A percentile compares a stretch with the other conserved stretches of the same genome.
Conservation (phyloP, 1,140 invertebrate species). For the Drosophila nasuta region DNA sequence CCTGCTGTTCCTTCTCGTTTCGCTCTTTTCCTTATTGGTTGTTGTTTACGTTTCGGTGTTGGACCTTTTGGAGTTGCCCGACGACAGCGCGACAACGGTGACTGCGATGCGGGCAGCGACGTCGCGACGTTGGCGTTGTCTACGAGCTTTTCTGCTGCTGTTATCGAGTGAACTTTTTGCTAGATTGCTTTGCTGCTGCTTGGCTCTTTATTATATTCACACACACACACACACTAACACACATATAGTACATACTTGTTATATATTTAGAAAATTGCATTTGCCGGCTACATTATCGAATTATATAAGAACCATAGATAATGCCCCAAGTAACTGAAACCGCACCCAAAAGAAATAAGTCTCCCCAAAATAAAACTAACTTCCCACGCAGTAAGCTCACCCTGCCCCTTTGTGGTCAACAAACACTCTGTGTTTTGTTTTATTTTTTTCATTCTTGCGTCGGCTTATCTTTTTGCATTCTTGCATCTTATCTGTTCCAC, state of each 20-base stretch:
- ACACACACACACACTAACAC: neutral
- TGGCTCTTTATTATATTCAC: constrained; percentile 7
- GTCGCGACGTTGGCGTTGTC: constrained; percentile 23
- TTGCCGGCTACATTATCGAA: constrained; percentile 25
- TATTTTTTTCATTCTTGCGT: constrained; percentile 9
- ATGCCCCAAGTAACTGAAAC: constrained; percentile 11
- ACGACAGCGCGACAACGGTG: constrained; percentile 22
- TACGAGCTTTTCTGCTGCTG: constrained; percentile 36
- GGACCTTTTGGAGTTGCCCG: constrained; percentile 67
- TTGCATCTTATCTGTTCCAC: constrained; percentile 58
- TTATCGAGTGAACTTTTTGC: constrained; percentile 51
- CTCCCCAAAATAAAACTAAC: neutral
- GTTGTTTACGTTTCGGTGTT: constrained; percentile 72
- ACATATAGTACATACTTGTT: constrained; percentile 1
- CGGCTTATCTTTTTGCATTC: constrained; percentile 33
- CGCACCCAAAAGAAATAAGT: constrained; percentile 1
- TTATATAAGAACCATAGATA: constrained; percentile 31
- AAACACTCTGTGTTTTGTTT: constrained; percentile 6
- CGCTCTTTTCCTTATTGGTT: constrained; percentile 45
- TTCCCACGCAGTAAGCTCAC: constrained; percentile 12
- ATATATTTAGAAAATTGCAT: constrained; percentile 29
- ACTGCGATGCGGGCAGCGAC: constrained; percentile 13
- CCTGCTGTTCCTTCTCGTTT: constrained; percentile 39
- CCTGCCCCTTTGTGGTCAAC: neutral
- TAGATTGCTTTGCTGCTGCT: constrained; percentile 30